Percentiles rank a stretch among this genome's conserved stretches.
Evolutionary conservation across 2,797 vertebrate species (phyloP).

Genomic region (Setipinna tenuifilis): DNA sequence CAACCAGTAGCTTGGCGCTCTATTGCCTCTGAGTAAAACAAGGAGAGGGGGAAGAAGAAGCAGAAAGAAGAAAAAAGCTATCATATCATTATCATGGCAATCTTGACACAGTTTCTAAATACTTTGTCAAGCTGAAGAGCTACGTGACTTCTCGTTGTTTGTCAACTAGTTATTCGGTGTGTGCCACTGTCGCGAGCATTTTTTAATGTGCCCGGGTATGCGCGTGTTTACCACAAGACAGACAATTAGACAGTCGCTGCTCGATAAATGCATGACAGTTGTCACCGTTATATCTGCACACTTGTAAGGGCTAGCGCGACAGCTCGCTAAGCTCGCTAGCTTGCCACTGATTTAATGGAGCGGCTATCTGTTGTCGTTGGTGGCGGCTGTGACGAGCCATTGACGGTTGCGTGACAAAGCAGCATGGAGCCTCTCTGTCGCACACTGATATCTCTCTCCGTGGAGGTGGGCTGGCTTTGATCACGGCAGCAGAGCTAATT

Average conservation of each 20-base stretch:
- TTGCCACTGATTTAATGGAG: slow-evolving; percentile 68
- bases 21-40: slow-evolving; percentile 11
- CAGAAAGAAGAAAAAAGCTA: neutral
- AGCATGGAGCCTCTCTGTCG: slow-evolving; percentile 54
- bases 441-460: slow-evolving; percentile 67
- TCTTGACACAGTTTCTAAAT: slow-evolving; percentile 34
- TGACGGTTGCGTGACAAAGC: slow-evolving; percentile 54
- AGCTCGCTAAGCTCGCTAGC: slow-evolving; percentile 55
- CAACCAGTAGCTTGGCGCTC: slow-evolving; percentile 10
- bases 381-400: slow-evolving; percentile 58
- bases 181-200: slow-evolving; percentile 31
- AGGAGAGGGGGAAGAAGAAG: neutral
- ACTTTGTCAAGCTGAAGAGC: slow-evolving; percentile 33
- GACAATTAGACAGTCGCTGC: slow-evolving; percentile 73
- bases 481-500: slow-evolving; percentile 72
- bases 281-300: slow-evolving; percentile 50
- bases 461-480: slow-evolving; percentile 74
- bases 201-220: slow-evolving; percentile 22
- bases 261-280: slow-evolving; percentile 71
- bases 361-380: slow-evolving; percentile 50
- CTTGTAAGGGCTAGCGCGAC: slow-evolving; percentile 38
- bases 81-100: slow-evolving; percentile 38
- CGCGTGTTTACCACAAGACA: slow-evolving; percentile 70
- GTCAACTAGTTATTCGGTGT: slow-evolving; percentile 35
- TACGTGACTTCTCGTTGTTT: slow-evolving; percentile 27